Evolutionary conservation across 1,140 invertebrate species (phyloP).

Genomic region (Popillia japonica): DNA sequence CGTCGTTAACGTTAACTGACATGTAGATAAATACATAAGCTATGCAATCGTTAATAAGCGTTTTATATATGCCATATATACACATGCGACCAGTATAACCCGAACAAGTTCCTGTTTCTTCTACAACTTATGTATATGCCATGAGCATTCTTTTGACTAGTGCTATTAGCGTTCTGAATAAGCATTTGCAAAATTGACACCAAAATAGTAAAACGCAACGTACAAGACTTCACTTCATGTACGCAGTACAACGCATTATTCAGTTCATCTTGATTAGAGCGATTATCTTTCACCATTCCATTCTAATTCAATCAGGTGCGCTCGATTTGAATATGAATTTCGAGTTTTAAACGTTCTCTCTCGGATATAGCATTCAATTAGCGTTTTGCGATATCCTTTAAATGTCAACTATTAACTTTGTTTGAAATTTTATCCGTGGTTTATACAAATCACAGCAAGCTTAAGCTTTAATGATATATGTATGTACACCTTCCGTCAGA

Average conservation of each 20-base stretch:
- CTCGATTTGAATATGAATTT: conserved; percentile 22
- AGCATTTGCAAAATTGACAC: conserved; percentile 27
- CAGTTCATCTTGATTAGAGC: conserved; percentile 24
- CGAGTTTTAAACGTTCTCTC: neutral
- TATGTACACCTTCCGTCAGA: too few species aligned
- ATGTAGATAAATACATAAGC: neutral
- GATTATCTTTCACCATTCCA: conserved; percentile 33
- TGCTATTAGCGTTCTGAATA: neutral
- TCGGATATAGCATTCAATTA: too few species aligned
- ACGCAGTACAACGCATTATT: conserved; percentile 25
- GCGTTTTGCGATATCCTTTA: too few species aligned
- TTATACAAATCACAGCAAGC: too few species aligned
- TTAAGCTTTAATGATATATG: too few species aligned
- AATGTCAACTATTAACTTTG: too few species aligned
- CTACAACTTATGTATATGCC: neutral
- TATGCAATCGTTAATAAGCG: conserved; percentile 17
- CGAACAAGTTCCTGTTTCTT: conserved; percentile 11
- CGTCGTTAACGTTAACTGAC: neutral
- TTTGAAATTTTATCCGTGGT: too few species aligned
- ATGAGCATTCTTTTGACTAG: neutral
- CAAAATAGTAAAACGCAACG: conserved; percentile 9
- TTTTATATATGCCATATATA: neutral
- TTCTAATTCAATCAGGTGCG: neutral
- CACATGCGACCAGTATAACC: neutral
- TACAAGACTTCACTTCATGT: neutral